Evolutionary conservation across 2,797 vertebrate genomes (phyloP), one percentile per base, ranked within the genome.

Genomic region (Tenualosa thibaudeaui): DNA sequence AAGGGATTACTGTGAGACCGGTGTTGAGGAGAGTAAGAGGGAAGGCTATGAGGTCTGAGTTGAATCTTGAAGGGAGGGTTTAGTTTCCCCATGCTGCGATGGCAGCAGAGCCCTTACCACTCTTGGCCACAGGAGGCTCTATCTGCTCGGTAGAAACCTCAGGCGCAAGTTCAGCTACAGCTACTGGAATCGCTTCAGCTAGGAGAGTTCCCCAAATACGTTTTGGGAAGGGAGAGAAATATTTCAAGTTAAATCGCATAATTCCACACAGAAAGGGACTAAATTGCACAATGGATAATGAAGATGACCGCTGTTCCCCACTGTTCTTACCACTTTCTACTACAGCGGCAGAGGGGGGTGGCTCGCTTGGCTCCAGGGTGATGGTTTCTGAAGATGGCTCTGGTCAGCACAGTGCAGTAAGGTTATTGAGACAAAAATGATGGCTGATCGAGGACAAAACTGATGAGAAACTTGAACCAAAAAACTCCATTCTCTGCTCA

Each of bases 31-130:
- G 15, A 78, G 17, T 40, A 15, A 24, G 24, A 65, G 62, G 62
- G 13, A 31, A 78, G 71, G 58, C 13, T 43, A 46, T 78, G 40
- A 19, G 37, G 12, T 31, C 26, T 37, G 31, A 71, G 15, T 78
- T 78, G 22, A 46, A 78, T 19, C 15, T 78, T 8, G 1, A 6
- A 75, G 17, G 31, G 68, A 75, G 31, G 68, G 68, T 40, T 78
- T 78, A 75, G 26, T 37, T 78, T 78, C 37, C 56, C 31, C 78
- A 86, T 88, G 54, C 86, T 81, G 71, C 40, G 2, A 43, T n/a
- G 17, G 71, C 71, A 46, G 71, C 40, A 46, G 84, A 85, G 81
- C n/a, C 89, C 88, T 90, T 90, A 90, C 89, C 88, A 88, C 86
- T 86, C 37, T 87, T 82, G 19, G 85, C 78, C 85, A 87, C 83